Percentiles rank a stretch among this genome's conserved stretches.
phyloP scores from a whole-genome alignment of 2,113 vertebrate species.

The Sinocyclocheilus rhinocerous region DNA sequence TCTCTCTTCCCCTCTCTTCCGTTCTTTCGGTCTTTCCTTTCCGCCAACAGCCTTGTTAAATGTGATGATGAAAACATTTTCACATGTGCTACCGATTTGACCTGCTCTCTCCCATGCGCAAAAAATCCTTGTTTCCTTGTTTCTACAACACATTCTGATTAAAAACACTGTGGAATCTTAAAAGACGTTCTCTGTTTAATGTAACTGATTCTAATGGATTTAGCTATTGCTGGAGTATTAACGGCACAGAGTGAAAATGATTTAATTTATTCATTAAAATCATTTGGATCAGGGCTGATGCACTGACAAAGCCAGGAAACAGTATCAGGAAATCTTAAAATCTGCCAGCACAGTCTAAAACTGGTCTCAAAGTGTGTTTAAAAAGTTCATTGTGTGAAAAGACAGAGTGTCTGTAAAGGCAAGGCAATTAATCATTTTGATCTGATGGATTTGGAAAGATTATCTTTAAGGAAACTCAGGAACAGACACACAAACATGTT shows the following conservation, averaged over 20 bases:
- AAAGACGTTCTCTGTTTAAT: not conserved
- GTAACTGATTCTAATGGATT: not conserved
- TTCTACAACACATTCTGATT: not conserved
- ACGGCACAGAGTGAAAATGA: not conserved
- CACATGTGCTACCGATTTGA: conserved; percentile 60
- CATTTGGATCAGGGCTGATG: not conserved
- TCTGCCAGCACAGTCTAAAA: not conserved
- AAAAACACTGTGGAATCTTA: not conserved
- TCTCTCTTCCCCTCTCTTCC: conserved; percentile 6
- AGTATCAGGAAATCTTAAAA: not conserved
- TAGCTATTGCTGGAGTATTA: not conserved
- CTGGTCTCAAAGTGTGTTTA: conserved; percentile 17
- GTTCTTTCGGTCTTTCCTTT: conserved; percentile 12
- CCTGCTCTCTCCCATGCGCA: conserved; percentile 10
- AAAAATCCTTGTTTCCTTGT: not conserved
- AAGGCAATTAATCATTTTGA: conserved; percentile 51
- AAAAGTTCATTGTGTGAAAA: conserved; percentile 17
- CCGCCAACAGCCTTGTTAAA: conserved; percentile 54
- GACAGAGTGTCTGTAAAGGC: conserved; percentile 31
- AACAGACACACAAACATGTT: conserved; percentile 9
- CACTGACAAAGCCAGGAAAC: conserved; percentile 19
- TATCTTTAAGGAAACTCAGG: conserved; percentile 22
- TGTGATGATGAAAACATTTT: conserved; percentile 57
- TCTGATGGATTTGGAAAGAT: conserved; percentile 41
- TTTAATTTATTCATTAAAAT: not conserved